Evolutionary conservation across 2,113 vertebrate species (phyloP).

Genomic region (Cinclus cinclus): DNA sequence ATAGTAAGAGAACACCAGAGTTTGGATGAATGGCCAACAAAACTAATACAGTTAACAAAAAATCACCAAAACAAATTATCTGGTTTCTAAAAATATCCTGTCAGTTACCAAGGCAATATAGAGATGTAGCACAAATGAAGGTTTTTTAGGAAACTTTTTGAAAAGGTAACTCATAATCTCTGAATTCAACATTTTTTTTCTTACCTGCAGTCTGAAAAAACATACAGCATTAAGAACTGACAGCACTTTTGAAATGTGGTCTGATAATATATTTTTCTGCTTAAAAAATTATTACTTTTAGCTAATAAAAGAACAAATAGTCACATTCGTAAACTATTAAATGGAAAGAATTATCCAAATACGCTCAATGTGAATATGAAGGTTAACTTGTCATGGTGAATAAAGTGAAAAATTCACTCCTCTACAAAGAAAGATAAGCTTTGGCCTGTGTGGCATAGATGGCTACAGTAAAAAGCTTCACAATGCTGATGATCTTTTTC

Average conservation of each 20-base stretch:
- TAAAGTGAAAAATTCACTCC: not conserved
- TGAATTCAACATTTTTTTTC: not conserved
- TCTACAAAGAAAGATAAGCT: not conserved
- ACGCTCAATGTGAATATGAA: not conserved
- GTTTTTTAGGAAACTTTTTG: not conserved
- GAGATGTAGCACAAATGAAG: not conserved
- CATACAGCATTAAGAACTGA: not conserved
- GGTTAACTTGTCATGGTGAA: not conserved
- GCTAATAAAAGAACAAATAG: not conserved
- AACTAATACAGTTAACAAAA: not conserved
- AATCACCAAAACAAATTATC: not conserved
- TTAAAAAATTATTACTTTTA: not conserved
- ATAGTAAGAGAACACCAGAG: not conserved
- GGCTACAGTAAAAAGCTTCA: not conserved
- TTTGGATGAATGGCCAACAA: not conserved
- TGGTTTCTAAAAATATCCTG: not conserved
- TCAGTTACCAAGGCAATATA: not conserved
- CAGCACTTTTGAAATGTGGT: not conserved
- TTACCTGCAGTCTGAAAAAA: not conserved
- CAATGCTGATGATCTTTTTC: not conserved
- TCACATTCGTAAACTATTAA: not conserved
- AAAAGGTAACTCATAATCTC: not conserved
- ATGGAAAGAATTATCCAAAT: not conserved
- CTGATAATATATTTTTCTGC: not conserved
- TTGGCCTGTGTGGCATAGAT: not conserved